These are phyloP conservation scores for Meloe dianella DNA, from an alignment of 2,888 invertebrate species.

Conservation along the genomic window DNA sequence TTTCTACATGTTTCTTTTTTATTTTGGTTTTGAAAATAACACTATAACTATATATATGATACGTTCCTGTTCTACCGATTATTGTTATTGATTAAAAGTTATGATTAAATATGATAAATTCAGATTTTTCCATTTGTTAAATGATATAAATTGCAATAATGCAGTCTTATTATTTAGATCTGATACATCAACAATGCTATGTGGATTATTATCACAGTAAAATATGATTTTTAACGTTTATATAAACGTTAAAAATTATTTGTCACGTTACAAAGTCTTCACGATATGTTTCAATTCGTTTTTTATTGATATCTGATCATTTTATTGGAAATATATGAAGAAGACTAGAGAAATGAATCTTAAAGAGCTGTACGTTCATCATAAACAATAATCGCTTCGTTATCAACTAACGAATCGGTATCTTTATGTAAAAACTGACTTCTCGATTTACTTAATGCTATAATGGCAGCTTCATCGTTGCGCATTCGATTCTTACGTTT, in stretches of 20 bases:
- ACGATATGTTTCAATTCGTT: constrained; percentile 40
- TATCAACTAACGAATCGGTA: constrained; percentile 71
- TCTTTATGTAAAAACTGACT: constrained; percentile 67
- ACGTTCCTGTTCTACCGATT: neutral
- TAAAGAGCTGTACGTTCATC: constrained; percentile 80
- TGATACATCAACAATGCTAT: neutral
- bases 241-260: constrained; percentile 39
- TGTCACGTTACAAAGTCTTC: constrained; percentile 44
- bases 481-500: constrained; percentile 82
- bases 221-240: neutral
- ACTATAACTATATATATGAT: neutral
- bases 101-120: neutral
- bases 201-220: neutral
- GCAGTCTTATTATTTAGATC: constrained; percentile 8
- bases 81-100: neutral
- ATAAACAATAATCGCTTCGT: constrained; percentile 81
- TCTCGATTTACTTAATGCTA: constrained; percentile 78
- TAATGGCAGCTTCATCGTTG: constrained; percentile 80
- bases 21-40: neutral
- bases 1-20: neutral
- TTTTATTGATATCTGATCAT: too few species aligned
- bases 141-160: constrained; percentile 9
- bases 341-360: too few species aligned
- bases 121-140: neutral
- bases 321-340: too few species aligned